These are phyloP conservation scores for Theodoxus fluviatilis DNA, from an alignment of 2,888 invertebrate species.

Conservation along the genomic window DNA sequence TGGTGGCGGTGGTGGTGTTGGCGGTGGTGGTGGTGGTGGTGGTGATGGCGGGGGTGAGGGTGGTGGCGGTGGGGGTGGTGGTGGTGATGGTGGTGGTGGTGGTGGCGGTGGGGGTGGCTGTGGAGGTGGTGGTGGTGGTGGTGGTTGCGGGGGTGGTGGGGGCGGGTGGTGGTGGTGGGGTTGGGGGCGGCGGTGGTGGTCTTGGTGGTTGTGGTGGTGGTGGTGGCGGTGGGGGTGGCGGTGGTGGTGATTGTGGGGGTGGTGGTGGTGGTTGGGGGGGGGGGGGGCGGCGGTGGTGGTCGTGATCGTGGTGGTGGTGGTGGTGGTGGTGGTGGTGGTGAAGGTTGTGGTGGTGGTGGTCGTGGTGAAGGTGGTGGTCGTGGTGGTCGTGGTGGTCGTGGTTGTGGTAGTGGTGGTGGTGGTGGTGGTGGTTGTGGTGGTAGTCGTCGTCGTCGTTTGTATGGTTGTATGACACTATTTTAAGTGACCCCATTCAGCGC, in stretches of 20 bases:
- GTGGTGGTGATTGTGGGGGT: conserved; percentile 16
- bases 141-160: background rate
- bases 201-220: conserved; percentile 16
- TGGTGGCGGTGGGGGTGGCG: conserved; percentile 9
- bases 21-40: conserved; percentile 18
- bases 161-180: conserved; percentile 17
- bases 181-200: conserved; percentile 21
- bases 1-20: conserved; percentile 22
- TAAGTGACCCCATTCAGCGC: too few relatives aligned
- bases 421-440: too few relatives aligned
- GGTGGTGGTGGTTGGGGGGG: conserved; percentile 14
- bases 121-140: background rate
- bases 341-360: background rate
- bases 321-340: background rate
- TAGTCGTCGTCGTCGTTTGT: too few relatives aligned
- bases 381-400: too few relatives aligned
- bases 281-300: background rate
- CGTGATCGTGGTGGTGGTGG: background rate
- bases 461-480: too few relatives aligned
- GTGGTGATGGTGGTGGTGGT: conserved; percentile 6
- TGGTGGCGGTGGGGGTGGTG: conserved; percentile 13
- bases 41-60: conserved; percentile 5
- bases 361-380: background rate
- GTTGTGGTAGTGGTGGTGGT: too few relatives aligned
- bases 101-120: background rate